Conservation (phyloP, 2,888 invertebrate genomes). For the Acanthoscelides obtectus region DNA sequence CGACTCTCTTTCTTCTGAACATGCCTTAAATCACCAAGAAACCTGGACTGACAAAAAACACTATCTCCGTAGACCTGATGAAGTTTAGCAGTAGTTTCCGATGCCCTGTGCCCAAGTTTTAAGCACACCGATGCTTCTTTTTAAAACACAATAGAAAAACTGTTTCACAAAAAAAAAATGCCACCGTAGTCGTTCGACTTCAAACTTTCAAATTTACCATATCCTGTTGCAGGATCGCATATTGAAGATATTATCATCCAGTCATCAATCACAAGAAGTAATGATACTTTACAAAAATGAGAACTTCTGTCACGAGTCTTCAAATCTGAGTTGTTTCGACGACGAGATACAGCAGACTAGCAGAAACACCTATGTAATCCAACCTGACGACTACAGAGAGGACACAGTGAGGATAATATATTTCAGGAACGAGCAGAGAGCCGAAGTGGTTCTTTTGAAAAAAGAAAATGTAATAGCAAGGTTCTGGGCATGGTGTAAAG, state of each 20-base stretch:
- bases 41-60: no score
- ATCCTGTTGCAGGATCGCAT: slow-evolving; percentile 12
- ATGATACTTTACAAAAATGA: slow-evolving; percentile 16
- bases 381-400: not conserved
- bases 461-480: slow-evolving; percentile 7
- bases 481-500: slow-evolving; percentile 3
- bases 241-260: slow-evolving; percentile 7
- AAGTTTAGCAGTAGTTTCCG: no score
- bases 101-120: no score
- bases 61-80: no score
- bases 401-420: slow-evolving; percentile 6
- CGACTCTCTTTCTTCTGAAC: no score
- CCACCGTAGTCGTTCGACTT: no score
- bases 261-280: slow-evolving; percentile 1
- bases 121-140: no score
- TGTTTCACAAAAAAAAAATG: no score
- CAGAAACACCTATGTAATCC: slow-evolving; percentile 5
- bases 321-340: slow-evolving; percentile 13
- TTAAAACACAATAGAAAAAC: no score
- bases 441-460: slow-evolving; percentile 6
- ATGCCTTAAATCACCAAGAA: no score
- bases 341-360: slow-evolving; percentile 8
- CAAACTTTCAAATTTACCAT: no score
- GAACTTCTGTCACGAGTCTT: slow-evolving; percentile 13
- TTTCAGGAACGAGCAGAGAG: slow-evolving; percentile 5